Percentiles rank a stretch among this genome's conserved stretches.
Conservation (phyloP, 2,888 invertebrate species). For the Zele albiditarsus region DNA sequence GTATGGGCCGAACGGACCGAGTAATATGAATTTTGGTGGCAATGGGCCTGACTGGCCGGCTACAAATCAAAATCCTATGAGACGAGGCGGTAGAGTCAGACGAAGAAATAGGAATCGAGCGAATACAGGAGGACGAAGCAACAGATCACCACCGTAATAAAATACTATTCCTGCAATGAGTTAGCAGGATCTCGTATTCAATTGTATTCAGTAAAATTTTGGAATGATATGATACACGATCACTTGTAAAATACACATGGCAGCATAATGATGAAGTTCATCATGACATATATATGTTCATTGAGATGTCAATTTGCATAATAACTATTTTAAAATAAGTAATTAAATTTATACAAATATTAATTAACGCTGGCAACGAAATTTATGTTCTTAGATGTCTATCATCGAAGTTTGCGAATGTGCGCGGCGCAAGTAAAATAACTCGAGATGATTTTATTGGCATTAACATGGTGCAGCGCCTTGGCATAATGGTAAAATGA, state of each 20-base stretch:
- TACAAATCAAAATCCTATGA: constrained; percentile 53
- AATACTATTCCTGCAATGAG: not conserved
- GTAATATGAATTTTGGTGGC: constrained; percentile 57
- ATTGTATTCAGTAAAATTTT: not conserved
- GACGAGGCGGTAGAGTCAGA: constrained; percentile 60
- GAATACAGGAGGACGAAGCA: constrained; percentile 57
- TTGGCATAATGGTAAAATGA: not conserved
- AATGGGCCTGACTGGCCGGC: constrained; percentile 64
- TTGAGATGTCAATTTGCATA: constrained; percentile 2
- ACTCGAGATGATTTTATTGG: not conserved
- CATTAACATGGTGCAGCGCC: not conserved
- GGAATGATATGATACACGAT: not conserved
- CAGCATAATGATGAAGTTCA: constrained; percentile 11
- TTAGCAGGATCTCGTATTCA: not conserved
- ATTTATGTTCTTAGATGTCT: not conserved
- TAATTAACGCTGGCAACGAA: constrained; percentile 3
- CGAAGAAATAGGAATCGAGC: constrained; percentile 65
- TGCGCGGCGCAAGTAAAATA: not conserved
- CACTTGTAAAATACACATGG: constrained; percentile 21
- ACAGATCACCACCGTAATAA: constrained; percentile 58
- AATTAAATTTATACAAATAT: constrained; percentile 7
- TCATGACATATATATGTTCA: constrained; percentile 2
- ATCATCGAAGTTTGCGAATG: not conserved
- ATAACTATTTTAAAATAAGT: constrained; percentile 2
- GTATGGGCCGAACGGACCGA: constrained; percentile 57